Evolutionary conservation across 2,888 invertebrate genomes (phyloP).

Genomic region (Xestia sexstrigata): DNA sequence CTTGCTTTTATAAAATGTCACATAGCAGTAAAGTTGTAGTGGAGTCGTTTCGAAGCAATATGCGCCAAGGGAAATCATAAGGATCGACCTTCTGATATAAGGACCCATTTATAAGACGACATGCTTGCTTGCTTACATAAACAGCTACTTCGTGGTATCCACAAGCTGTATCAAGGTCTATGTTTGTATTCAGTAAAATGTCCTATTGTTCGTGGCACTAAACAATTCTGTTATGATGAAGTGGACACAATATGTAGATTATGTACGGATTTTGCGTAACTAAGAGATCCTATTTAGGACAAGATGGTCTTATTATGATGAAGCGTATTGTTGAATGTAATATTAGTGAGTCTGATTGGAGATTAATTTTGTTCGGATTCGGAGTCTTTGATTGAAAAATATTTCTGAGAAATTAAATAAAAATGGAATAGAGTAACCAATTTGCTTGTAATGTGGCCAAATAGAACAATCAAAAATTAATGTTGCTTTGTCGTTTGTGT

Average conservation of each 20-base stretch:
- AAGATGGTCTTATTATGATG: conserved; percentile 45
- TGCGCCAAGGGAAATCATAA: conserved; percentile 72
- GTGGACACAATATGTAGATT: conserved; percentile 61
- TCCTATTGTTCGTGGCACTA: conserved; percentile 60
- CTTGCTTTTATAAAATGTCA: conserved; percentile 65
- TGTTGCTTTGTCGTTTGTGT: conserved; percentile 18
- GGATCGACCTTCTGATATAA: conserved; percentile 60
- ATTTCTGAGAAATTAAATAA: conserved; percentile 1
- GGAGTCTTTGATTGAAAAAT: conserved; percentile 5
- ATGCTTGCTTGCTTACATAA: conserved; percentile 59
- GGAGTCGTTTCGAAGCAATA: conserved; percentile 65
- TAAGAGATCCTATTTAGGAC: conserved; percentile 50
- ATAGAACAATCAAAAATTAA: conserved; percentile 11
- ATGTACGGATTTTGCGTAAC: conserved; percentile 44
- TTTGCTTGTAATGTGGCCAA: not conserved
- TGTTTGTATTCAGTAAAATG: conserved; percentile 52
- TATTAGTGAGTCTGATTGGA: conserved; percentile 15
- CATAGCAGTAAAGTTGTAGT: conserved; percentile 54
- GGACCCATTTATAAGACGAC: conserved; percentile 50
- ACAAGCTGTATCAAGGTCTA: conserved; percentile 37
- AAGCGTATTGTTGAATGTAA: conserved; percentile 39
- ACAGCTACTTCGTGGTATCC: conserved; percentile 52
- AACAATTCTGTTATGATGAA: conserved; percentile 56
- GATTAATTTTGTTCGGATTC: conserved; percentile 28
- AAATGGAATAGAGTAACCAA: not conserved